These are phyloP conservation scores for Forbesichthys papilliferus DNA, from an alignment of 2,113 vertebrate species.

Conservation along the genomic window DNA sequence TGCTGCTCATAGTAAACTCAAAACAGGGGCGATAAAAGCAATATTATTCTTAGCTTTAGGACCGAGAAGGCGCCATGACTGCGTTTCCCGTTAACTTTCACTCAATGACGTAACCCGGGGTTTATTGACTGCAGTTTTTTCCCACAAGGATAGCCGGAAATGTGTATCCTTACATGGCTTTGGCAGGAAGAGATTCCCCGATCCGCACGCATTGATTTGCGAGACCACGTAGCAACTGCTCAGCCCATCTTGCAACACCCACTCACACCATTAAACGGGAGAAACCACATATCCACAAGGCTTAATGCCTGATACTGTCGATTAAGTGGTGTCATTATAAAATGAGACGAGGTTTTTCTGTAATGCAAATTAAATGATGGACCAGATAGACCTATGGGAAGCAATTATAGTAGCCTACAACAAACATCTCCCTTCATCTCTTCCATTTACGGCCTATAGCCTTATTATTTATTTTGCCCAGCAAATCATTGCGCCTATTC, in stretches of 20 bases:
- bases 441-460: not conserved
- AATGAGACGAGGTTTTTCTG: not conserved
- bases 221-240: slow-evolving; percentile 24
- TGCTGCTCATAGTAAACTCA: not conserved
- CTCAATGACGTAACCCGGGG: slow-evolving; percentile 43
- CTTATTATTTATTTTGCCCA: not conserved
- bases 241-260: slow-evolving; percentile 43
- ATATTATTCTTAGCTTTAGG: no score
- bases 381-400: not conserved
- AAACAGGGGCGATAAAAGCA: not conserved
- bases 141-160: slow-evolving; percentile 11
- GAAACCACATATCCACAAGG: slow-evolving; percentile 45
- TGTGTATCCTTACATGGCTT: slow-evolving; percentile 65
- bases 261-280: slow-evolving; percentile 46
- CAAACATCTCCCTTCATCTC: not conserved
- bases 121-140: not conserved
- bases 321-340: not conserved
- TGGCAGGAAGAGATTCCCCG: slow-evolving; percentile 37
- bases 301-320: slow-evolving; percentile 6
- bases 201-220: slow-evolving; percentile 27
- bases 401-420: not conserved
- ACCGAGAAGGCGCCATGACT: not conserved
- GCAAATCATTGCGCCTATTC: not conserved
- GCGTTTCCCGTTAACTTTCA: slow-evolving; percentile 5
- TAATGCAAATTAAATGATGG: not conserved